Percentiles rank a stretch among this genome's conserved stretches.
These are phyloP conservation scores for Denticeps clupeoides DNA, from an alignment of 2,797 vertebrate species.

Conservation along the genomic window DNA sequence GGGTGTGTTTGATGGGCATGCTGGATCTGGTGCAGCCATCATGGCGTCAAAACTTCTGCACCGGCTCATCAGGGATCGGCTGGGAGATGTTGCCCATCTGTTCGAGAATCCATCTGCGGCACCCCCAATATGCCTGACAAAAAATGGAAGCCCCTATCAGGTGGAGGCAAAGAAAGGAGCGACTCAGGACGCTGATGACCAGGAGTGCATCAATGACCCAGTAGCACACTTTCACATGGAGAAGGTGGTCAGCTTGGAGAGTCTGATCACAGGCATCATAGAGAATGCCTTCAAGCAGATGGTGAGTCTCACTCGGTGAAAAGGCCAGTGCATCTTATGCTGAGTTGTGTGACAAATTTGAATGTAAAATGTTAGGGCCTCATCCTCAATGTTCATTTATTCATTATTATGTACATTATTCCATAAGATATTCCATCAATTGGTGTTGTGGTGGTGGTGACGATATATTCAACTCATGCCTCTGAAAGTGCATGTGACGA, in stretches of 20 bases:
- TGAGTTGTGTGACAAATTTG: too few relatives aligned
- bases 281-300: constrained; percentile 91
- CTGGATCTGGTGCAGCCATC: constrained; percentile 83
- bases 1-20: constrained; percentile 92
- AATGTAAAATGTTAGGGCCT: too few relatives aligned
- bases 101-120: constrained; percentile 67
- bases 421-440: too few relatives aligned
- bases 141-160: constrained; percentile 42
- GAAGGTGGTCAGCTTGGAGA: constrained; percentile 82
- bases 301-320: constrained; percentile 60
- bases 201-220: constrained; percentile 50
- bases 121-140: constrained; percentile 77
- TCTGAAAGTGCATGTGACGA: too few relatives aligned
- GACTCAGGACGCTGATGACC: constrained; percentile 44
- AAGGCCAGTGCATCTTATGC: too few relatives aligned
- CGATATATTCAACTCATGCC: too few relatives aligned
- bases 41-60: constrained; percentile 84
- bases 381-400: too few relatives aligned
- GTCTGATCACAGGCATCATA: constrained; percentile 86
- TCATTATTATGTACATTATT: too few relatives aligned
- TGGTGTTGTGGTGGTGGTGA: too few relatives aligned
- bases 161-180: constrained; percentile 47
- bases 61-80: constrained; percentile 76
- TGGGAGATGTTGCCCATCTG: constrained; percentile 81
- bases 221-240: constrained; percentile 78